A percentile compares a stretch with the other conserved stretches of the same genome.
phyloP scores from a whole-genome alignment of 2,888 invertebrate species.

The Bugulina stolonifera region DNA sequence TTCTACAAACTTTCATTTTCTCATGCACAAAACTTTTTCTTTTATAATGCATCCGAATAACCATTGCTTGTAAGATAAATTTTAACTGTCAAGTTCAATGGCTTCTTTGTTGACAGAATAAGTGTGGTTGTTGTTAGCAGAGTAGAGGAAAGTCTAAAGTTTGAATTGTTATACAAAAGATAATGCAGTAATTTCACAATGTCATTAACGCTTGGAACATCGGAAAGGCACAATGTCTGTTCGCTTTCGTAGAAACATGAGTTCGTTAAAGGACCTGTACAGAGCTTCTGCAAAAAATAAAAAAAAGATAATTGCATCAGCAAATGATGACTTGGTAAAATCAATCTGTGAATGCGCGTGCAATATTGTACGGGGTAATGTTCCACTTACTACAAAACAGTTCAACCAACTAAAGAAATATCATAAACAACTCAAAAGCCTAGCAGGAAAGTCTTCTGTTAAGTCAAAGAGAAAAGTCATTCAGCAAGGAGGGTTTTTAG shows the following conservation, averaged over 20 bases:
- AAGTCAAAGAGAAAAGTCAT: background rate
- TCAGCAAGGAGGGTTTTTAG: background rate
- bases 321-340: background rate
- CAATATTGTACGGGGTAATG: background rate
- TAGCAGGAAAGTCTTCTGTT: background rate
- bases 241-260: background rate
- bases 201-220: too few species aligned
- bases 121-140: too few species aligned
- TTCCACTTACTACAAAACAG: background rate
- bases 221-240: background rate
- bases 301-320: background rate
- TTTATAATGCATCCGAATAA: too few species aligned
- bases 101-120: too few species aligned
- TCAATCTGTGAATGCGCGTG: background rate
- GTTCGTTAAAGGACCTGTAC: background rate
- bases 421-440: background rate
- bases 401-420: background rate
- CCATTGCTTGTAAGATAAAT: too few species aligned
- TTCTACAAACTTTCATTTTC: too few species aligned
- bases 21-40: too few species aligned
- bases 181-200: too few species aligned
- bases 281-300: background rate
- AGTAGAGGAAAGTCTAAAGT: too few species aligned
- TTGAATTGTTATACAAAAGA: too few species aligned
- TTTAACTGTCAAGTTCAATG: too few species aligned